A percentile compares a stretch with the other conserved stretches of the same genome.
Conservation (phyloP, 2,888 invertebrate genomes). For the Philonicus albiceps region DNA sequence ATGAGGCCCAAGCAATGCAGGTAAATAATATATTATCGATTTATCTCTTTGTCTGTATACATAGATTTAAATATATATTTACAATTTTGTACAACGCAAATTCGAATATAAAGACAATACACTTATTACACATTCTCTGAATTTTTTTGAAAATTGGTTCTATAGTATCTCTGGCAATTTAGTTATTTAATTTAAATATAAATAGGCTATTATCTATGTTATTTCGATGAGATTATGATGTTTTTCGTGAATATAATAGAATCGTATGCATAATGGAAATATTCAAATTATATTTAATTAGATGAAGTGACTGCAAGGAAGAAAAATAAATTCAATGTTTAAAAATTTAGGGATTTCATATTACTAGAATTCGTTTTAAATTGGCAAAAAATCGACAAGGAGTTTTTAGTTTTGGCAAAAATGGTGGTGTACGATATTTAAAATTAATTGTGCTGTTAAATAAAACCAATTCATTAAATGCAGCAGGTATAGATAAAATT, state of each 20-base stretch:
- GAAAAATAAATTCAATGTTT: too few relatives aligned
- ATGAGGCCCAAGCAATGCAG: constrained; percentile 95
- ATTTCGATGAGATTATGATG: neutral
- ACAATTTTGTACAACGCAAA: neutral
- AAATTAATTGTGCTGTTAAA: neutral
- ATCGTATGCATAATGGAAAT: neutral
- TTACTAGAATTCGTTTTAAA: too few relatives aligned
- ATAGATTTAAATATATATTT: neutral
- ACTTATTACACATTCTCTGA: neutral
- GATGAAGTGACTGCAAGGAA: too few relatives aligned
- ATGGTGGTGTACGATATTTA: neutral
- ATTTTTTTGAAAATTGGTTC: neutral
- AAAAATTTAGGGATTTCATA: too few relatives aligned
- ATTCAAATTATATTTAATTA: too few relatives aligned
- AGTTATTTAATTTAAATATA: neutral
- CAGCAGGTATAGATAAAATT: neutral
- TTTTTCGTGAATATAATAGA: neutral
- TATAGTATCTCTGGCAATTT: neutral
- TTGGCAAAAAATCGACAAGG: too few relatives aligned
- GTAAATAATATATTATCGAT: constrained; percentile 62
- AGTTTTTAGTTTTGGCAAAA: too few relatives aligned
- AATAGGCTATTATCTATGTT: neutral
- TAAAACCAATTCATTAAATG: neutral
- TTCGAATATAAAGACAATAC: neutral
- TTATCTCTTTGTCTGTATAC: neutral